Evolutionary conservation across 2,888 invertebrate genomes (phyloP).

Genomic region (Scaptomyza flava): DNA sequence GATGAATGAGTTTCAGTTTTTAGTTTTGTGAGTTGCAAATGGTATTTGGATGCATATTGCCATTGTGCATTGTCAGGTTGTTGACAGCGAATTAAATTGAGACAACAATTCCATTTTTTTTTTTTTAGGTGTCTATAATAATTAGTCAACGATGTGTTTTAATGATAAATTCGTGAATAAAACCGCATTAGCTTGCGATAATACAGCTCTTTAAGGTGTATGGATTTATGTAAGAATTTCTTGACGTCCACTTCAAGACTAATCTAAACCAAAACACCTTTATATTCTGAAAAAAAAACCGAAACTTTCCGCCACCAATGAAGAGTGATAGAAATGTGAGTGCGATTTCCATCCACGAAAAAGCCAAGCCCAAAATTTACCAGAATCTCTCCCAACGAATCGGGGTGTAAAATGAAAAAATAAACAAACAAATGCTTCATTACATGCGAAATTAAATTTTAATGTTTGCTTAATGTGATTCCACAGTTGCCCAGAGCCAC

Average conservation of each 20-base stretch:
- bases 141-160: not conserved
- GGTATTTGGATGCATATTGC: not conserved
- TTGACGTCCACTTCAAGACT: too few relatives aligned
- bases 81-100: slow-evolving; percentile 26
- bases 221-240: too few relatives aligned
- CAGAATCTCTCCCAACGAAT: slow-evolving; percentile 28
- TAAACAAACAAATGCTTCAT: slow-evolving; percentile 81
- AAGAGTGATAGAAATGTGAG: not conserved
- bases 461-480: slow-evolving; percentile 82
- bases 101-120: not conserved
- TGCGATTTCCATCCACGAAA: not conserved
- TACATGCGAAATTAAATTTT: slow-evolving; percentile 83
- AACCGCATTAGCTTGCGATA: too few relatives aligned
- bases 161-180: too few relatives aligned
- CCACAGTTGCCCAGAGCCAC: slow-evolving; percentile 53
- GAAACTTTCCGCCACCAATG: not conserved
- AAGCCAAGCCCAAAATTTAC: slow-evolving; percentile 23
- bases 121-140: not conserved
- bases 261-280: not conserved
- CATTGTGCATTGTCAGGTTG: slow-evolving; percentile 31
- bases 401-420: slow-evolving; percentile 62
- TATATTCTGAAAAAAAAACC: too few relatives aligned
- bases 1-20: slow-evolving; percentile 46
- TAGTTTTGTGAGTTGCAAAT: slow-evolving; percentile 14
- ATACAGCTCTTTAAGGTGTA: too few relatives aligned